Evolutionary conservation across 2,888 invertebrate species (phyloP), one percentile per base, ranked within the genome.

Genomic region (Philereme vetulata): DNA sequence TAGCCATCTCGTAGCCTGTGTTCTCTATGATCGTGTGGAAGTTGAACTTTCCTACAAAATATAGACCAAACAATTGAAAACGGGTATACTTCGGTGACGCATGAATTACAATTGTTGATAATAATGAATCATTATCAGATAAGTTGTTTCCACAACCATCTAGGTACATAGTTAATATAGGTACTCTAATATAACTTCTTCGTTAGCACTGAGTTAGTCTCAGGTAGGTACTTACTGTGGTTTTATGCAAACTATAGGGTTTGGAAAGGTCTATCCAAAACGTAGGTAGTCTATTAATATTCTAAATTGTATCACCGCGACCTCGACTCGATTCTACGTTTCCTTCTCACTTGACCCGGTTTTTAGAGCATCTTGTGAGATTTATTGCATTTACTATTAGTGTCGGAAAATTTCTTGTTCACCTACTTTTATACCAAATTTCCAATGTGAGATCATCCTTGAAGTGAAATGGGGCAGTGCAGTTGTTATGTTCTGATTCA

Each of bases 341-440:
- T 76, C 75, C 74, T 77, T 72, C 72, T 77, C 67, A 51, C 68
- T 46, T 75, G 78, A 66, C 84, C 83, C 66, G 80, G 71, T 80
- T 85, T 72, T 61, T 59, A 55, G 58, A 68, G 64, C 71, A 74
- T 78, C 76, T 78, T 74, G 60, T 65, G 72, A 61, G 75, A 76
- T 76, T 72, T 74, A 74, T 76, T 68, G 63, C 60, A 40, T 60
- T 48, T 32, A 45, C 53, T 56, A 40, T 46, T 57, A 38, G 59
- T 42, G 58, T 65, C 63, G 73, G 73, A 80, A 79, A 78, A 67
- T 69, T 72, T 74, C 64, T 66, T 67, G 66, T 64, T 72, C 66
- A 67, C 67, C 67, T 70, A 68, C 55, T 69, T 75, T 72, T 56
- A 5, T 42, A 51, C 11, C 34, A 52, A 45, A 47, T 46, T 35